Conservation (phyloP, 2,113 vertebrate species). For the Alethe diademata region DNA sequence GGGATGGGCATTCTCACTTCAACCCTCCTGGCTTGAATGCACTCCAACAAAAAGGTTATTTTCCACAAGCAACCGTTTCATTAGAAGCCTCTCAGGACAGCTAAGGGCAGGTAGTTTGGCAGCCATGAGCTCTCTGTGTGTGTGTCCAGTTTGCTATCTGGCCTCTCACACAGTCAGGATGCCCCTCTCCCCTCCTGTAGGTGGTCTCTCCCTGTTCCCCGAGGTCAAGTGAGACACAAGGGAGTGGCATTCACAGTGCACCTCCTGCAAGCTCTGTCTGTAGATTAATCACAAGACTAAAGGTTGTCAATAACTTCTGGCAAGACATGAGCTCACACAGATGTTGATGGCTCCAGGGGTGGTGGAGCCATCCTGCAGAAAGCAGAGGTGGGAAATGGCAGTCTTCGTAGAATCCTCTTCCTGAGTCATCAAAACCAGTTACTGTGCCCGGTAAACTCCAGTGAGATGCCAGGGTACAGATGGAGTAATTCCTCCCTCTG, state of each 20-base stretch:
- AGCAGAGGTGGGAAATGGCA: neutral
- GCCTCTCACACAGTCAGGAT: neutral
- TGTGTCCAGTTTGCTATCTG: neutral
- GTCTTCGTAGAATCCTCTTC: neutral
- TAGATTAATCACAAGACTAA: neutral
- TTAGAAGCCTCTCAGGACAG: neutral
- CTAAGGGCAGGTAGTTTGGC: neutral
- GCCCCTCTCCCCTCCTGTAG: neutral
- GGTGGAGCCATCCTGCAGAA: neutral
- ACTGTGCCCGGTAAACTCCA: neutral
- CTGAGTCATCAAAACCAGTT: neutral
- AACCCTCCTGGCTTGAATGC: neutral
- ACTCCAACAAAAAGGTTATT: neutral
- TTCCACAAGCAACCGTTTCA: neutral
- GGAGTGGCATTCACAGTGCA: neutral
- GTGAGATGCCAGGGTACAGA: neutral
- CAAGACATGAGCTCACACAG: neutral
- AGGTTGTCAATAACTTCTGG: neutral
- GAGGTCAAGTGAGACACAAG: no score
- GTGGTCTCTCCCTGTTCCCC: neutral
- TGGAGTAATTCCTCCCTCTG: neutral
- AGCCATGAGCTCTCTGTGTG: fast-evolving
- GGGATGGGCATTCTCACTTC: neutral
- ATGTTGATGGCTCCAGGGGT: neutral
- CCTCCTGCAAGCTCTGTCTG: neutral